Evolutionary conservation across 2,888 invertebrate species (phyloP).

Genomic region (Geophilus truncorum): DNA sequence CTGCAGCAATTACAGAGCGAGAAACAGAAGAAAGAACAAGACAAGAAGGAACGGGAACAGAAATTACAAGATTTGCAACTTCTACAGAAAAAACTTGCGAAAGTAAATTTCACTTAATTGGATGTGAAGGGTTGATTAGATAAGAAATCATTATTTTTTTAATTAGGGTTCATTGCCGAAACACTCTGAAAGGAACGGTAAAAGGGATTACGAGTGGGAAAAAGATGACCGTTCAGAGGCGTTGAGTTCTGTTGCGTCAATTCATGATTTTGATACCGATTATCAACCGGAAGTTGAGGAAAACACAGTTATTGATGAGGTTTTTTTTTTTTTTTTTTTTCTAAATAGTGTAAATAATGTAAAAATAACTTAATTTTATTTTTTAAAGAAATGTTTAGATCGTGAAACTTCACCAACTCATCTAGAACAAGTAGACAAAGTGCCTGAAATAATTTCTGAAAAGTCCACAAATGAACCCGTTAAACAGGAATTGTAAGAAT

Average conservation of each 20-base stretch:
- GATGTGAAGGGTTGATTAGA: neutral
- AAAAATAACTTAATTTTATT: too few relatives aligned
- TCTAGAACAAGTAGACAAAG: neutral
- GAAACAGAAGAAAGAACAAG: constrained; percentile 41
- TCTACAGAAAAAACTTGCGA: constrained; percentile 51
- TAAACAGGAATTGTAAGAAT: neutral
- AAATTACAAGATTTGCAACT: constrained; percentile 52
- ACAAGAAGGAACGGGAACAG: constrained; percentile 51
- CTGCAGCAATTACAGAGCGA: constrained; percentile 48
- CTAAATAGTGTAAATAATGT: too few relatives aligned
- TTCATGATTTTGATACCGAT: neutral
- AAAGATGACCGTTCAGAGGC: neutral
- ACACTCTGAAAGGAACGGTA: neutral
- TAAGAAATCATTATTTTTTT: neutral
- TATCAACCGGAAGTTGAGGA: neutral
- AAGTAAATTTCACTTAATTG: constrained; percentile 40
- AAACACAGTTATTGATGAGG: neutral
- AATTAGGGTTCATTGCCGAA: neutral
- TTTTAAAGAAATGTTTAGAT: neutral
- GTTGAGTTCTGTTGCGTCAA: neutral
- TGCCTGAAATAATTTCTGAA: neutral
- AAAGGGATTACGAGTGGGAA: neutral
- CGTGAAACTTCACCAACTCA: neutral
- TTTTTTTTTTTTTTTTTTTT: neutral
- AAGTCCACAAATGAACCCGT: neutral